Evolutionary conservation across 2,797 vertebrate species (phyloP), one percentile per base, ranked within the genome.

Genomic region (Myioborus melanocephalus): DNA sequence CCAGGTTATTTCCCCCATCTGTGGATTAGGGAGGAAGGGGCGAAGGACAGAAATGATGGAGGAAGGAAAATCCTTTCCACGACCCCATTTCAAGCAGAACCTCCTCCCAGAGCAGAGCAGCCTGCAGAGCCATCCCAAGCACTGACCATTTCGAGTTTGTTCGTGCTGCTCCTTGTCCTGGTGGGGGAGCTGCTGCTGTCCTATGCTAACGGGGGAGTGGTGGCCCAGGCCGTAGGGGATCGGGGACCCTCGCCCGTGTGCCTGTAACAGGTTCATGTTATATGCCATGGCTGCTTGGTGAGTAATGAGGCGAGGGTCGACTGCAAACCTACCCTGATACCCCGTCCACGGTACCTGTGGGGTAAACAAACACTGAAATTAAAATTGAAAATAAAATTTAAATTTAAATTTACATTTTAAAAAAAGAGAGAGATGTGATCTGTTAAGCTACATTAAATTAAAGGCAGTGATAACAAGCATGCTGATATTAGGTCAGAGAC

Each of bases 271-370:
- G 97, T 99, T 99, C 96, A 99, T 98, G 95, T 99, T 99, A 97
- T 99, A 99, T 68, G 99, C 98, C 99, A 99, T 98, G 37, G 99
- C 99, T 91, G 99, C 99, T 85, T 98, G 99, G 90, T 99, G 99
- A 90, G 98, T 99, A 98, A 99, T 99, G 96, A 99, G 98, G 75
- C 99, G 99, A 95, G 99, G 99, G 95, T 99, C 99, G 95, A 99
- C 98, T 63, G 99, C 98, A 97, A 99, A 99, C 95, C 99, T 99
- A 97, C 98, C 98, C 98, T 99, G 99, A 97, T 99, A 99, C 93
- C 99, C 98, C 44, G 99, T 98, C 99, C 99, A 99, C 2, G 99
- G 99, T 93, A 99, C 98, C 99, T 99, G 79, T 2, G 46, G 47
- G 46, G 26, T 7, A 18, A 32, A 78, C 16, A 72, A 13, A 11